Evolutionary conservation across 2,797 vertebrate species (phyloP), one percentile per base, ranked within the genome.

Genomic region (Amniataba percoides): DNA sequence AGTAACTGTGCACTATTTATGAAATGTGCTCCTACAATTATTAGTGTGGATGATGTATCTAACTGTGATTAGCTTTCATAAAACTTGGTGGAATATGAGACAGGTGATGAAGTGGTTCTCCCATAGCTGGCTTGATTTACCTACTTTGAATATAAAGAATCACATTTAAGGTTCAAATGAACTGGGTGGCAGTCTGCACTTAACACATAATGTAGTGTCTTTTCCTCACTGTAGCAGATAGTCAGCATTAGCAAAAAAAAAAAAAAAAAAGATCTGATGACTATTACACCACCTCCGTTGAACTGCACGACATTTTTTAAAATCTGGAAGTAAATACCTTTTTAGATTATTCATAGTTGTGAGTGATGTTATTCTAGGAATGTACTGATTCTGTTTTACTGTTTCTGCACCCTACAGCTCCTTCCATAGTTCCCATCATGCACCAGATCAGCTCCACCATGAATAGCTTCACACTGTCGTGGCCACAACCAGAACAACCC

Each of bases 381-480:
- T 67, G 13, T 49, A 7, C 43, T 88, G 16, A 87, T 70, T 59
- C 36, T 19, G 21, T 82, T 39, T 57, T 68, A 23, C 67, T 88
- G 10, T 85, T 55, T 87, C 61, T 77, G 18, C 88, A 31, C 71
- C 63, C 52, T 62, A 9, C 87, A 99, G 98, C 98, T 80, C 98
- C 98, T 27, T 99, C 98, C 83, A 98, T 96, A 0, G 97, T 99
- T 88, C 97, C 97, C 89, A 98, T 99, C 90, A 98, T 99, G 97
- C 98, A 99, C 93, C 98, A 99, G 94, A 97, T 99, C 92, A 98
- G 97, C 85, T 98, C 98, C 80, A 99, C 97, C 2, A 99, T 99
- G 98, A 97, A 96, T 83, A 99, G 97, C 94, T 99, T 99, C 95
- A 99, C 97, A 0, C 90, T 99, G 73, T 99, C 98, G 5, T 99